Percentiles rank a stretch among this genome's conserved stretches.
Conservation (phyloP, 2,888 invertebrate genomes). For the Cybosia mesomella region DNA sequence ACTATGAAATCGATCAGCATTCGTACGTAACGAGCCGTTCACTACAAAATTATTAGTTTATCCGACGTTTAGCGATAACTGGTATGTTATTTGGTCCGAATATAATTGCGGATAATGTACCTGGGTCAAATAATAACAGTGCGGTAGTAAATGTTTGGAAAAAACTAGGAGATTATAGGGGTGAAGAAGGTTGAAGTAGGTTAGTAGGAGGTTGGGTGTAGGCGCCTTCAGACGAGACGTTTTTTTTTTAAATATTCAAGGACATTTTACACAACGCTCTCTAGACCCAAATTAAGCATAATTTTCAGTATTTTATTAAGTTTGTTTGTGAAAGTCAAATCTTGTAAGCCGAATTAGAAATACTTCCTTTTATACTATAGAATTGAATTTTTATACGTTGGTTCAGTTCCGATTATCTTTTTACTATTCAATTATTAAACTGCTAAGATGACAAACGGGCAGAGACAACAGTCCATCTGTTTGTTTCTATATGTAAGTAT, state of each 20-base stretch:
- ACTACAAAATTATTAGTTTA: slow-evolving; percentile 59
- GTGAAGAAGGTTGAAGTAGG: slow-evolving; percentile 34
- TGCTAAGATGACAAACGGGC: not conserved
- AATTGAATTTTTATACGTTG: not conserved
- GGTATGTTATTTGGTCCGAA: slow-evolving; percentile 64
- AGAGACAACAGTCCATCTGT: too few relatives aligned
- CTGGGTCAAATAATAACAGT: slow-evolving; percentile 67
- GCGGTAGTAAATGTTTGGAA: slow-evolving; percentile 54
- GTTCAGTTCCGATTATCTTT: not conserved
- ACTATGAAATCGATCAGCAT: slow-evolving; percentile 49
- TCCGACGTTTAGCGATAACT: slow-evolving; percentile 58
- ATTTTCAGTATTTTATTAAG: not conserved
- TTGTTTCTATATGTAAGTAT: too few relatives aligned
- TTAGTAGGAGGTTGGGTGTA: not conserved
- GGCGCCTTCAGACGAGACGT: slow-evolving; percentile 4
- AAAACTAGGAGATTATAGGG: slow-evolving; percentile 62
- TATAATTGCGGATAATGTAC: slow-evolving; percentile 70
- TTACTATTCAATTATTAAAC: not conserved
- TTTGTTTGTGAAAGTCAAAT: not conserved
- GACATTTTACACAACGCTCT: too few relatives aligned
- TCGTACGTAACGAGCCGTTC: slow-evolving; percentile 63
- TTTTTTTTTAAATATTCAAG: not conserved
- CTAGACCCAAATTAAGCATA: not conserved
- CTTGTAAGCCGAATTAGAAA: not conserved
- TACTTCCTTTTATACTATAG: not conserved